A percentile compares a stretch with the other conserved stretches of the same genome.
phyloP scores from a whole-genome alignment of 1,140 invertebrate species.

The Pseudomyrmex dendroicus region DNA sequence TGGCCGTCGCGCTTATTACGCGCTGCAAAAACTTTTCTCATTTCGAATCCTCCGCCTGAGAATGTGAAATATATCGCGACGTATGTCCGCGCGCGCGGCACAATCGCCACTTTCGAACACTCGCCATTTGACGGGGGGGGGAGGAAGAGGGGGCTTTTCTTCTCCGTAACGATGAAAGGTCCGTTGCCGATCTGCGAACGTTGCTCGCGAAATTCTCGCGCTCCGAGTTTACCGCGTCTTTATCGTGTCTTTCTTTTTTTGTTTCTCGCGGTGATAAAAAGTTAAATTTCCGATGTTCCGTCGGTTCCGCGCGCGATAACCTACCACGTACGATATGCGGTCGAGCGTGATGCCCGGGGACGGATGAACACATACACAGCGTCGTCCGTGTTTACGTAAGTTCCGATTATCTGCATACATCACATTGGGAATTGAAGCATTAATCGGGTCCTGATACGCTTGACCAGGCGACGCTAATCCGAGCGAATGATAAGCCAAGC shows the following conservation, averaged over 20 bases:
- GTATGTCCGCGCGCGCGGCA: slow-evolving; percentile 42
- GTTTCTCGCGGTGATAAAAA: not conserved
- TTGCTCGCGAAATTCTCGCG: not conserved
- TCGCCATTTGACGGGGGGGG: not conserved
- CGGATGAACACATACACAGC: not conserved
- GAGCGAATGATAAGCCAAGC: slow-evolving; percentile 45
- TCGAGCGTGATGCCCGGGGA: slow-evolving; percentile 30
- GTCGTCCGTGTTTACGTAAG: slow-evolving; percentile 41
- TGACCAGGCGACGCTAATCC: slow-evolving; percentile 21
- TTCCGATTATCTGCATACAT: slow-evolving; percentile 47
- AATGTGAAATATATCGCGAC: slow-evolving; percentile 71
- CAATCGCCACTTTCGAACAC: slow-evolving; percentile 20
- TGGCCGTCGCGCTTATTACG: slow-evolving; percentile 76
- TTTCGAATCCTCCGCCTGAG: slow-evolving; percentile 65
- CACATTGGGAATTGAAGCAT: slow-evolving; percentile 47
- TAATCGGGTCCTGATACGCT: slow-evolving; percentile 32
- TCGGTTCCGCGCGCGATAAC: slow-evolving; percentile 24
- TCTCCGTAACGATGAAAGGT: not conserved
- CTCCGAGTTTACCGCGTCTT: not conserved
- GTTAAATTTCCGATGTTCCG: not conserved
- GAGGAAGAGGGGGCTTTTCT: too few species aligned
- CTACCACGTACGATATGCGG: not conserved
- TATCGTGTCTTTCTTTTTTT: too few species aligned
- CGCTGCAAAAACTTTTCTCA: slow-evolving; percentile 80
- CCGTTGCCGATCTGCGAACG: not conserved